Evolutionary conservation across 2,113 vertebrate species (phyloP), one percentile per base, ranked within the genome.

Genomic region (Erythrocebus patas): DNA sequence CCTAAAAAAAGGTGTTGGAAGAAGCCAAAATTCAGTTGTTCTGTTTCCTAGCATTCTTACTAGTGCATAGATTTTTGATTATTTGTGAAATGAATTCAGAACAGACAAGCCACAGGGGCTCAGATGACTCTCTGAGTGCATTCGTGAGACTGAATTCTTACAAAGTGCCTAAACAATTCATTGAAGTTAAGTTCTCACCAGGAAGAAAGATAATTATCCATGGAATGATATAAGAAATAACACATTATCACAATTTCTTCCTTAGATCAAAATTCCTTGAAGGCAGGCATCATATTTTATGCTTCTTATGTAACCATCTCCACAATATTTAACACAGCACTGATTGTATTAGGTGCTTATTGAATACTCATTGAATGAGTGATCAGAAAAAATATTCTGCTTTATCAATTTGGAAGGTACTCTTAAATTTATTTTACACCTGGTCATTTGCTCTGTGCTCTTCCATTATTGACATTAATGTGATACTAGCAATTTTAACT

Each of bases 81-180:
- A 95, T 50, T 38, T 76, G 25, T 75, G 72, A 95, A 96, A 55
- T 76, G 25, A 94, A 94, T 85, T 55, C 48, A 64, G 50, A 89
- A 68, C 17, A 80, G 57, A 89, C 3, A 95, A 89, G 40, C 20
- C 35, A 50, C 13, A 57, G 40, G 50, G 11, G 85, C 35, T 85
- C 50, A 96, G 40, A n/a, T 57, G 25, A 87, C 40, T 73, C 17
- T 79, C 32, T 89, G n/a, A 45, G 14, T 84, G 80, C 17, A 43
- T 88, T 82, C 32, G n/a, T 57, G 64, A 27, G 30, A 3, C 22
- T 38, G 8, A 80, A 87, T 43, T 72, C 38, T 68, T 91, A 5
- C 32, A 75, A 27, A 85, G 7, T 40, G 18, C 38, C 5, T 9
- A 78, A 86, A 79, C 81, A 75, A 72, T 43, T 35, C 4, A 52